A percentile compares a stretch with the other conserved stretches of the same genome.
Evolutionary conservation across 2,888 invertebrate genomes (phyloP).

Genomic region (Amorpha juglandis): DNA sequence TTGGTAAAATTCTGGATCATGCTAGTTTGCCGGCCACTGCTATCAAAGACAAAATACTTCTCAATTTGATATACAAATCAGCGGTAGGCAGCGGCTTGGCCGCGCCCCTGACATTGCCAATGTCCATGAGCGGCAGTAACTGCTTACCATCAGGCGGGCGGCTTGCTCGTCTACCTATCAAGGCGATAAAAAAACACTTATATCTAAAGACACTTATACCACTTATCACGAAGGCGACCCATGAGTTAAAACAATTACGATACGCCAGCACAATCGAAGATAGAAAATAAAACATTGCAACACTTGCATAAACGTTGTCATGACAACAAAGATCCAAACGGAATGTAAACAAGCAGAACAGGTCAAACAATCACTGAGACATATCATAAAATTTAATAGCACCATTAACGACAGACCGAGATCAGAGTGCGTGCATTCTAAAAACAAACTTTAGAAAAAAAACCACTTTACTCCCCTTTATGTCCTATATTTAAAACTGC

Average conservation of each 20-base stretch:
- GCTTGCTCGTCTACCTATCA: no score
- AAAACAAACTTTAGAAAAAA: conserved; percentile 57
- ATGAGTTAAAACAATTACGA: not conserved
- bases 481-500: conserved; percentile 62
- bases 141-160: no score
- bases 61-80: no score
- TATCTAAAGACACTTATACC: no score
- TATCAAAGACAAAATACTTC: not conserved
- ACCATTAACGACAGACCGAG: conserved; percentile 35
- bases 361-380: conserved; percentile 32
- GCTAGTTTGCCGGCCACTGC: no score
- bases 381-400: conserved; percentile 45
- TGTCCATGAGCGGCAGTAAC: no score
- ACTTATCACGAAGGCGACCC: not conserved
- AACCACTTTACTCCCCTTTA: conserved; percentile 61
- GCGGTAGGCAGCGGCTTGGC: no score
- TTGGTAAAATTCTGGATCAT: no score
- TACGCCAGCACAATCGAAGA: not conserved
- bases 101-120: no score
- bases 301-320: not conserved
- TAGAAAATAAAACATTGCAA: not conserved
- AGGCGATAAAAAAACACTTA: not conserved
- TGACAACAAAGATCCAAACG: conserved; percentile 8
- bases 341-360: not conserved
- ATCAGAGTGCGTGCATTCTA: conserved; percentile 34